Evolutionary conservation across 1,140 invertebrate species (phyloP).

Genomic region (Lethocerus indicus): DNA sequence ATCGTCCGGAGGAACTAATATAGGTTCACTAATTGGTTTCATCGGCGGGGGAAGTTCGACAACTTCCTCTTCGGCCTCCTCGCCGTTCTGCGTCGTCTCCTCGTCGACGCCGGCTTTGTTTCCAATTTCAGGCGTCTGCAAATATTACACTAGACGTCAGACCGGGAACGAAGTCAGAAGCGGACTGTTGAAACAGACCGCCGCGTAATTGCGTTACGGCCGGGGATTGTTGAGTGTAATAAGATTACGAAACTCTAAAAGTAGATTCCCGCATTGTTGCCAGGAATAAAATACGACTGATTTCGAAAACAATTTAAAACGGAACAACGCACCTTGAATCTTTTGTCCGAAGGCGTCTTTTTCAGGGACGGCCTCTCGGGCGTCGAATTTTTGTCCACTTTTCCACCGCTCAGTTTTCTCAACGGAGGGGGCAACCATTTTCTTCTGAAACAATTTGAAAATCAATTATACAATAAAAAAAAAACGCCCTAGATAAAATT

Average conservation of each 20-base stretch:
- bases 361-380: constrained; percentile 40
- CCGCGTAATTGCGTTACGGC: too few relatives aligned
- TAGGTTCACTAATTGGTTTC: constrained; percentile 78
- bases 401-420: constrained; percentile 75
- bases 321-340: constrained; percentile 22
- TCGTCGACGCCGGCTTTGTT: too few relatives aligned
- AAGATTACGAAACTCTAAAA: too few relatives aligned
- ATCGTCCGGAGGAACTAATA: constrained; percentile 39
- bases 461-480: background rate
- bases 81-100: too few relatives aligned
- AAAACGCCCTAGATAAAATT: background rate
- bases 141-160: too few relatives aligned
- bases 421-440: constrained; percentile 84
- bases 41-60: constrained; percentile 84
- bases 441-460: constrained; percentile 32
- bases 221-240: too few relatives aligned
- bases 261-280: too few relatives aligned
- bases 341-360: constrained; percentile 62
- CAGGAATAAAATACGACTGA: too few relatives aligned
- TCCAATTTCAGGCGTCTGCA: too few relatives aligned
- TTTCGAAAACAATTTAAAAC: constrained; percentile 1
- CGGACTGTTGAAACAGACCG: too few relatives aligned
- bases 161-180: too few relatives aligned
- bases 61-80: constrained; percentile 59
- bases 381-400: constrained; percentile 49